Percentiles rank a stretch among this genome's conserved stretches.
phyloP scores from a whole-genome alignment of 2,888 invertebrate species.

The Entomobrya multifasciata region DNA sequence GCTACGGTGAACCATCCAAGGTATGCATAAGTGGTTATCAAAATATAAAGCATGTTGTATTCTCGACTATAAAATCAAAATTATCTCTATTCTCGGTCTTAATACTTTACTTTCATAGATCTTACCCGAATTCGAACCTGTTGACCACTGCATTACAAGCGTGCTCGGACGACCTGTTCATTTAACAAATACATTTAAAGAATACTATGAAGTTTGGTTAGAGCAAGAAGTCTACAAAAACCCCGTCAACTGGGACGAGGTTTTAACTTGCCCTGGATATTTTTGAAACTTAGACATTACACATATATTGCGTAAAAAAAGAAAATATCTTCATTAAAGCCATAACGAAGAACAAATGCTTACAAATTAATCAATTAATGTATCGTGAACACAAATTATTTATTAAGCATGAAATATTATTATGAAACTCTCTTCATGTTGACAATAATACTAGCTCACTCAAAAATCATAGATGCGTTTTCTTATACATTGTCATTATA shows the following conservation, averaged over 20 bases:
- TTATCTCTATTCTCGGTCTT: too few relatives aligned
- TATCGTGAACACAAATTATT: background rate
- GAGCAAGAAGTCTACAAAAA: conserved; percentile 97
- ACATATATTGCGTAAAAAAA: conserved; percentile 1
- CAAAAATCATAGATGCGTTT: background rate
- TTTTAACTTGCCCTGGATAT: conserved; percentile 79
- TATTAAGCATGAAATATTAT: background rate
- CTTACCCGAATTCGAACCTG: conserved; percentile 84
- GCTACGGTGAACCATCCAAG: conserved; percentile 86
- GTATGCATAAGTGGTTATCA: too few relatives aligned
- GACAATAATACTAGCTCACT: background rate
- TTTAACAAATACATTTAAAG: conserved; percentile 95
- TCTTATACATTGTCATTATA: too few relatives aligned
- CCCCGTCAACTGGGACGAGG: conserved; percentile 84
- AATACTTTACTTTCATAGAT: conserved; percentile 73
- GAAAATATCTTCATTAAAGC: conserved; percentile 59
- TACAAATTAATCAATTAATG: background rate
- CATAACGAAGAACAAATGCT: conserved; percentile 55
- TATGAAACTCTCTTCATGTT: too few relatives aligned
- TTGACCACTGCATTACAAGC: conserved; percentile 91
- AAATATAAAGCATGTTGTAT: too few relatives aligned
- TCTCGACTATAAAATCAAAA: too few relatives aligned
- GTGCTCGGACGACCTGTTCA: conserved; percentile 90
- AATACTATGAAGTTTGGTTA: conserved; percentile 96
- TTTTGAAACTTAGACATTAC: conserved; percentile 41